Conservation (phyloP, 2,113 vertebrate genomes). For the Cyanoliseus patagonus region DNA sequence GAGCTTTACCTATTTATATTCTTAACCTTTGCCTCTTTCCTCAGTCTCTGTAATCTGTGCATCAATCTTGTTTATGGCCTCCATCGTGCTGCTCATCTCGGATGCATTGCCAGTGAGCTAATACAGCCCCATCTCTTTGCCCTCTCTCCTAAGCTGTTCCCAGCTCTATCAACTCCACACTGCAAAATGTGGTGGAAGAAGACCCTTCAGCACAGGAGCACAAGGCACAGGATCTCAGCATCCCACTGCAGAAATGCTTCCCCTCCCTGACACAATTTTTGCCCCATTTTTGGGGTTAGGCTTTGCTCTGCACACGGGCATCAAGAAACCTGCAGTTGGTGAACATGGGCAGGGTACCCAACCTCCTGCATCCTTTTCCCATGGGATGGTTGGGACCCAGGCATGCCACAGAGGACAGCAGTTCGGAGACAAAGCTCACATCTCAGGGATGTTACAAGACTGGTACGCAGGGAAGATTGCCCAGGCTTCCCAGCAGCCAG, state of each 20-base stretch:
- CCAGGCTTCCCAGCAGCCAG: neutral
- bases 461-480: neutral
- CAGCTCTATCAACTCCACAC: neutral
- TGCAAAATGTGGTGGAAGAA: too few relatives aligned
- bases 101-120: neutral
- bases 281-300: neutral
- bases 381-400: rapidly evolving
- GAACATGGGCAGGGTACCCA: rapidly evolving
- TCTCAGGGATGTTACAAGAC: neutral
- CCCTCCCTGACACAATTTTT: neutral
- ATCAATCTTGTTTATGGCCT: slow-evolving; percentile 48
- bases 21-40: neutral
- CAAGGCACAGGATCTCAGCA: neutral
- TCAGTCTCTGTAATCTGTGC: slow-evolving; percentile 1
- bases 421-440: neutral
- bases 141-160: neutral
- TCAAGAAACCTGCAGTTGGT: neutral
- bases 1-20: slow-evolving; percentile 23
- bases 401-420: rapidly evolving
- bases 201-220: neutral
- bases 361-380: neutral
- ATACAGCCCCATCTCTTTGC: neutral
- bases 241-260: neutral
- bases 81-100: neutral
- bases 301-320: neutral